Evolutionary conservation across 2,888 invertebrate species (phyloP).

Genomic region (Philereme transversata): DNA sequence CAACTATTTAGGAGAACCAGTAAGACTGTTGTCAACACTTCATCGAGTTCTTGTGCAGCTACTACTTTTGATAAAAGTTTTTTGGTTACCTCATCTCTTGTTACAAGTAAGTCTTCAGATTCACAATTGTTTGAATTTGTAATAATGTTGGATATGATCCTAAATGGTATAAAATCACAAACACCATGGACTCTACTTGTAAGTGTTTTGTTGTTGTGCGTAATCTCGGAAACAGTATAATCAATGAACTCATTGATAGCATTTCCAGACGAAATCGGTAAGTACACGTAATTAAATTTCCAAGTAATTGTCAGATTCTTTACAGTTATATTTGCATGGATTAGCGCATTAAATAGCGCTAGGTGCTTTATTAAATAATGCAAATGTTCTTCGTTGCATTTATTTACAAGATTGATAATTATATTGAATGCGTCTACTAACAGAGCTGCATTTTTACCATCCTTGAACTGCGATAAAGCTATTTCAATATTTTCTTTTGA

Average conservation of each 20-base stretch:
- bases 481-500: constrained; percentile 35
- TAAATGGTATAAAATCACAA: constrained; percentile 66
- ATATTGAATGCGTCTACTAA: constrained; percentile 60
- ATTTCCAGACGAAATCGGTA: constrained; percentile 68
- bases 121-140: constrained; percentile 36
- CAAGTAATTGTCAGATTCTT: constrained; percentile 71
- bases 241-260: constrained; percentile 67
- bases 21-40: constrained; percentile 63
- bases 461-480: constrained; percentile 53
- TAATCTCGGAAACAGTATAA: constrained; percentile 18
- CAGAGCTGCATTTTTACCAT: constrained; percentile 60
- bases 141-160: constrained; percentile 56
- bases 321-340: constrained; percentile 62
- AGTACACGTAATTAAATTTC: constrained; percentile 76
- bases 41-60: constrained; percentile 67
- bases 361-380: constrained; percentile 61
- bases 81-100: constrained; percentile 51
- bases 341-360: constrained; percentile 61
- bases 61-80: constrained; percentile 63
- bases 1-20: constrained; percentile 56
- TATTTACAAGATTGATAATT: constrained; percentile 60
- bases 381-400: constrained; percentile 67
- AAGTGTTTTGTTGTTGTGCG: constrained; percentile 2
- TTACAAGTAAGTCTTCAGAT: constrained; percentile 41
- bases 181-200: constrained; percentile 45